Evolutionary conservation across 2,797 vertebrate species (phyloP), one percentile per base, ranked within the genome.

Genomic region (Pseudochirops cupreus): DNA sequence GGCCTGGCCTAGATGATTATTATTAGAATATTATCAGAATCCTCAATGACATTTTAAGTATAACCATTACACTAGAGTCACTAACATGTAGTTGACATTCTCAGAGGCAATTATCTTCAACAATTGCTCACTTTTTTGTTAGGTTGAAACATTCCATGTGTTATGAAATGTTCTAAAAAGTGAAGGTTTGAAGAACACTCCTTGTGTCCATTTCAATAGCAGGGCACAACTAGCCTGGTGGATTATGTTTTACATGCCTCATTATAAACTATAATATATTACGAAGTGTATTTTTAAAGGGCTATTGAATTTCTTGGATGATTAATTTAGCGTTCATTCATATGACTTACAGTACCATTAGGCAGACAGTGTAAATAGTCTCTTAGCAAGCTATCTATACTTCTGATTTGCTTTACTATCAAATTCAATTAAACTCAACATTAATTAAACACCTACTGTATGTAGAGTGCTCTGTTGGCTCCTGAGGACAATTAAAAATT

Each of bases 251-350:
- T 62, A 50, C 14, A 13, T 57, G 12, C n/a, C 95, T 95, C 96
- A 56, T 24, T 4, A 6, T 59, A 90, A 96, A 93, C 28, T 91
- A 92, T 93, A 89, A 91, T 39, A 90, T 33, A 57, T 67, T 50
- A 13, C 13, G 58, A 90, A 54, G 56, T 93, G 91, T 94, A 89
- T 93, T 95, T 89, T 57, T 13, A 52, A 93, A n/a, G 21, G 4
- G 54, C 91, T 91, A 92, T 28, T 91, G 94, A 92, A 59, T 91
- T 90, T 97, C n/a, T 54, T 93, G 33, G 57, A 26, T 58, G 67
- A 57, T 94, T 56, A 91, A 53, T n/a, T 95, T 39, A 2, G 3
- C 6, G 10, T 93, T 91, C 67, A 53, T 21, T 24, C 5, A 46
- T 9, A 0, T n/a, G 89, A 62, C 89, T 90, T 90, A 94, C 16